phyloP scores from a whole-genome alignment of 2,797 vertebrate species.

The Thunnus albacares region DNA sequence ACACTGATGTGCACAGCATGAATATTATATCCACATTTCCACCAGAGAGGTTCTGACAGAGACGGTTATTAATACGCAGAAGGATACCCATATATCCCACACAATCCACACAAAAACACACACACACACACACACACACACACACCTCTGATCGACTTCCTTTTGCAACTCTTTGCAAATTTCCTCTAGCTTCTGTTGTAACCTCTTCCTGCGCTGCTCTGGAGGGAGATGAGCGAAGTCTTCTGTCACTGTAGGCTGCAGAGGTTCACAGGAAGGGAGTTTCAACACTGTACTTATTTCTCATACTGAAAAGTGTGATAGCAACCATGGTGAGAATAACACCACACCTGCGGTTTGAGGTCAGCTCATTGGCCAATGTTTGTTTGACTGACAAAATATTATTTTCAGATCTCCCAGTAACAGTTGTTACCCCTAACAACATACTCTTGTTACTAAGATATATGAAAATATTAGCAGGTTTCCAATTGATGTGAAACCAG shows the following conservation, averaged over 20 bases:
- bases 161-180: slow-evolving; percentile 91
- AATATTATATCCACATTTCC: slow-evolving; percentile 59
- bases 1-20: slow-evolving; percentile 59
- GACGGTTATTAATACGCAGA: slow-evolving; percentile 60
- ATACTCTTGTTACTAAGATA: not conserved
- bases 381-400: not conserved
- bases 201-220: slow-evolving; percentile 91
- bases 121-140: slow-evolving; percentile 38
- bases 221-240: slow-evolving; percentile 93
- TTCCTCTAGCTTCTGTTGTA: slow-evolving; percentile 92
- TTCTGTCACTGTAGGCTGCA: slow-evolving; percentile 88
- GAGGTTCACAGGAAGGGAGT: slow-evolving; percentile 55
- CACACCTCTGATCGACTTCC: slow-evolving; percentile 93
- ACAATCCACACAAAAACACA: slow-evolving; percentile 40
- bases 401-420: slow-evolving; percentile 5
- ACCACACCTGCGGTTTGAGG: slow-evolving; percentile 38
- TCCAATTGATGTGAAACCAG: not conserved
- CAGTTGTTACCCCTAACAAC: not conserved
- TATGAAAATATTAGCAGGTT: not conserved
- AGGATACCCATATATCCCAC: slow-evolving; percentile 4
- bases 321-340: not conserved
- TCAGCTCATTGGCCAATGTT: slow-evolving; percentile 47
- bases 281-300: slow-evolving; percentile 14
- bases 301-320: slow-evolving; percentile 22
- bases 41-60: slow-evolving; percentile 45